Base-by-base conservation (phyloP, 1,140 invertebrate genomes). In the Drosophila lini region DNA sequence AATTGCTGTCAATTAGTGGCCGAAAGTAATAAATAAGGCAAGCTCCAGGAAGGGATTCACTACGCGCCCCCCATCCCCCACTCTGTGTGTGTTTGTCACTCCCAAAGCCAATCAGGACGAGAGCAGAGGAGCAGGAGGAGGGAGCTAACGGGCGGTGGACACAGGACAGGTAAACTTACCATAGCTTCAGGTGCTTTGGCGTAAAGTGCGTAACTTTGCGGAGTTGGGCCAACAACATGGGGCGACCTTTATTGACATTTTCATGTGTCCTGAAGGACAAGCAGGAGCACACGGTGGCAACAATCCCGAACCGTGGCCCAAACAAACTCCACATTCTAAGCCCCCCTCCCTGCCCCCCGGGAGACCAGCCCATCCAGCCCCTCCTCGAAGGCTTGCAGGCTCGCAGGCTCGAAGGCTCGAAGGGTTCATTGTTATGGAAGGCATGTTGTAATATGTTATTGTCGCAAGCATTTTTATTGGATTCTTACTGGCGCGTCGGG, bases 1-100 rank as follows among this genome's bases (percentile, higher is more conserved):
- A 85, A 85, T 85, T 84, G 81, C 81, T 80, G 78, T 85, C 81
- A 85, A 84, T 84, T 85, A 85, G 81, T 78, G 64, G 59, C 68
- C 77, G 67, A 80, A 84, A 84, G 81, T 78, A 84, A 85, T 85
- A 84, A 85, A 85, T 84, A 84, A 80, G 77, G 53, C 62, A 60
- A 74, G 56, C 76, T 60, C 78, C 65, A 34, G 32, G 58, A 60
- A 48, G 48, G 42, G 38, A 44, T 28, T 40, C 15, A 55, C 34
- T 6, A 55, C 7, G 34, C 19, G 19, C 2, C 3, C 0, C 32
- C 1, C 31, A 1, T 1, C 3, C 0, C 32, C 1, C 31, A 1
- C 45, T n/a, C 31, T 11, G 5, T 50, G 13, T 28, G 36, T 22
- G 22, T 31, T 42, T 61, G 67, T 69, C 67, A 55, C 60, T 69